phyloP scores from a whole-genome alignment of 2,888 invertebrate species.

The Cantharis nigra region DNA sequence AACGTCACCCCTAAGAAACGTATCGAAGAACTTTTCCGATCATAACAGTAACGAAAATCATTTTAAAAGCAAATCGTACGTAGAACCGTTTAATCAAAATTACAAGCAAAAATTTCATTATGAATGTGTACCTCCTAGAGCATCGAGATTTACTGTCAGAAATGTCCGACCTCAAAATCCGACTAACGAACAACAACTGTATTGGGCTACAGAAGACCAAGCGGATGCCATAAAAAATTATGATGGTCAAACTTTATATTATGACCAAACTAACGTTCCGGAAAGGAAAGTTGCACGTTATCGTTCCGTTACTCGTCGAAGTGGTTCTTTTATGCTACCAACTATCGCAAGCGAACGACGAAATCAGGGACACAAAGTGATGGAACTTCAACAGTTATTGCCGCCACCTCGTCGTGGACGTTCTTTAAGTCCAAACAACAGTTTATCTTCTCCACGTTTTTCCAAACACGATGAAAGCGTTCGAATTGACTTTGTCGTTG shows the following conservation, averaged over 20 bases:
- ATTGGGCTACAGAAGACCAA: neutral
- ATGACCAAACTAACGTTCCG: neutral
- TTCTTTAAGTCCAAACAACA: constrained; percentile 43
- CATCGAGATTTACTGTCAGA: constrained; percentile 31
- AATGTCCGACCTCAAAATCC: constrained; percentile 5
- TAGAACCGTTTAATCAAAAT: constrained; percentile 13
- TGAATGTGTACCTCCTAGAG: constrained; percentile 3
- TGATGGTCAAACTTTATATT: neutral
- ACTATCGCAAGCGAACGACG: constrained; percentile 50
- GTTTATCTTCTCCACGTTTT: neutral
- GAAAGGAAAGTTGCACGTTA: neutral
- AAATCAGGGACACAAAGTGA: constrained; percentile 44
- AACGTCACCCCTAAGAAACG: constrained; percentile 30
- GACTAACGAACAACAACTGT: neutral
- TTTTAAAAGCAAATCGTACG: constrained; percentile 31
- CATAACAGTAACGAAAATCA: constrained; percentile 1
- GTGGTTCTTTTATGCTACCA: constrained; percentile 47
- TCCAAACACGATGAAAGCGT: neutral
- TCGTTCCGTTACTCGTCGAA: neutral
- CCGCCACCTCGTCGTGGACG: constrained; percentile 44
- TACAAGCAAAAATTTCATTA: neutral
- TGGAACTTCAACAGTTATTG: constrained; percentile 40
- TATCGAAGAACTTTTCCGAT: neutral
- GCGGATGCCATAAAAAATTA: neutral
- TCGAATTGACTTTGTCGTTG: constrained; percentile 19